Evolutionary conservation across 92 coral and sea anemone species (phyloP), one percentile per base, ranked within the genome.

Genomic region (Palythoa grandis): DNA sequence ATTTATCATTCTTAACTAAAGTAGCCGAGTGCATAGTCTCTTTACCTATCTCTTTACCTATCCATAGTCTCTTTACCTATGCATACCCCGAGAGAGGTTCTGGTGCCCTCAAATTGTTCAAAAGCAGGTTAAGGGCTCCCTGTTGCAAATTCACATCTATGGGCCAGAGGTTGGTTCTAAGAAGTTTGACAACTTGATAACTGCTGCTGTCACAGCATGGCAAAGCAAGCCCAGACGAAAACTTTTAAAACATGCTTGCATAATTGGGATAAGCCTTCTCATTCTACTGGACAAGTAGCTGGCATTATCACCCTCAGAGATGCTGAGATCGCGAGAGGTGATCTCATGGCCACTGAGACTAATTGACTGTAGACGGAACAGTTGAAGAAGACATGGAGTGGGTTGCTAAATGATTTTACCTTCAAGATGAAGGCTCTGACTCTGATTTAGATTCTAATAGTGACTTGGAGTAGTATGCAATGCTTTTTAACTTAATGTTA

Each of bases 81-180:
- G 58, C 14, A 16, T 53, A 16, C 13, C 58, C 58, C 14, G 9
- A 53, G 11, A 53, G 58, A 53, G 58, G 58, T 53, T 11, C 58
- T 8, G 14, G 9, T 53, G 14, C 11, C 79, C 53, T 24, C 50
- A 74, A 74, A 35, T 74, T 74, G 79, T 22, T 74, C 15, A 74
- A 24, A 56, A 35, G 52, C 79, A 74, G 79, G 39, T 74, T 74
- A 74, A 74, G 54, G 48, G 54, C n/a, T 78, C n/a, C n/a, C n/a
- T n/a, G n/a, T n/a, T n/a, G n/a, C n/a, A n/a, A n/a, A n/a, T n/a
- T n/a, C n/a, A n/a, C n/a, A n/a, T n/a, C n/a, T n/a, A n/a, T n/a
- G n/a, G n/a, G n/a, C n/a, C n/a, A n/a, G 83, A 78, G 69, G 83
- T 25, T 53, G 83, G 83, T 78, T 22, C 71, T 78, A 78, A 54